Evolutionary conservation across 2,797 vertebrate genomes (phyloP), one percentile per base, ranked within the genome.

Genomic region (Clarias fuscus): DNA sequence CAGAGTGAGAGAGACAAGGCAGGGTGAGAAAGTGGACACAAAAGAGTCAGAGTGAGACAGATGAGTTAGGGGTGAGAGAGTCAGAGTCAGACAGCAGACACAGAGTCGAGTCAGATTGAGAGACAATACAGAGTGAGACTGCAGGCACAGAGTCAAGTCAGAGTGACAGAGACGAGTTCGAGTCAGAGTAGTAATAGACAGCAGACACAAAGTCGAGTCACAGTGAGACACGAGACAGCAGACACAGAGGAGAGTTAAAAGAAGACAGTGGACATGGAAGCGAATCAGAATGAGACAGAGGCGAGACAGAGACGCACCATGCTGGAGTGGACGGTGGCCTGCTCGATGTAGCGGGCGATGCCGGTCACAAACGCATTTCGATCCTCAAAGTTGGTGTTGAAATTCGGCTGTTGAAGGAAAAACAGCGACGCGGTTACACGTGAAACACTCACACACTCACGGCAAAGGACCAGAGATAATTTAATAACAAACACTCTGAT

Each of bases 361-460:
- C 98, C 98, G 0, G 98, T 99, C 92, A 99, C 98, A 88, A 99
- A 99, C 0, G 98, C 98, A 94, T 99, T 99, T 85, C 98, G 95
- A 92, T 99, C 98, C 92, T 99, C 98, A 84, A 99, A 99, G 95
- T 99, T 99, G 89, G 98, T 99, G 95, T 99, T 98, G 94, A 99
- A 99, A 92, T 99, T 99, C 24, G 98, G 98, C 98, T 99, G 11
- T 90, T 86, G 85, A 70, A 84, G 48, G 88, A 0, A 24, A 37
- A 77, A 82, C 40, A 81, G 75, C 7, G 22, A 61, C 30, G 43
- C 5, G 17, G 17, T 15, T 4, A 33, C 24, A 30, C 56, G 6
- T 33, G 33, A 56, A 1, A 76, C 24, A 56, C 14, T 0, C 6
- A 24, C 53, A 56, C 22, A 6, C 48, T 6, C 43, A 2, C 33